Evolutionary conservation across 2,797 vertebrate species (phyloP).

Genomic region (Botia kubotai): DNA sequence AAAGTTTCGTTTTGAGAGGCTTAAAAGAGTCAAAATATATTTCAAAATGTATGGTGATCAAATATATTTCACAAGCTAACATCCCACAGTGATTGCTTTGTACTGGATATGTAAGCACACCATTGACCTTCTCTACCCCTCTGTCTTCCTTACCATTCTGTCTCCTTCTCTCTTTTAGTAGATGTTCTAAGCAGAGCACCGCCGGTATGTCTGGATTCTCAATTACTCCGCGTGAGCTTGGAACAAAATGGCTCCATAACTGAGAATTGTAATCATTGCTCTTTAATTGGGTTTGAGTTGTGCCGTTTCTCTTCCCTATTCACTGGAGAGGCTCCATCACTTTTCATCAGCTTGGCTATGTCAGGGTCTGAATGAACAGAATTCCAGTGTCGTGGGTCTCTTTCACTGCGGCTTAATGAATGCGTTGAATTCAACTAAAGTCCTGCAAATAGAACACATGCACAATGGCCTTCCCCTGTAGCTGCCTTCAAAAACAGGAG

Average conservation of each 20-base stretch:
- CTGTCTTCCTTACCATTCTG: constrained; percentile 9
- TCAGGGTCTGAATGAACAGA: constrained; percentile 68
- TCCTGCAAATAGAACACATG: constrained; percentile 66
- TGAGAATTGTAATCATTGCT: constrained; percentile 66
- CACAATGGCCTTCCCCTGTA: constrained; percentile 70
- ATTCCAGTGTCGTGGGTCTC: constrained; percentile 69
- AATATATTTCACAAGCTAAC: not conserved
- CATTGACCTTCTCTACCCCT: constrained; percentile 6
- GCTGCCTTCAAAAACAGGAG: constrained; percentile 65
- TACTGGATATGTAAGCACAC: not conserved
- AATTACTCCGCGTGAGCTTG: constrained; percentile 41
- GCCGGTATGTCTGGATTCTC: constrained; percentile 51
- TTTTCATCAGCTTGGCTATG: constrained; percentile 68
- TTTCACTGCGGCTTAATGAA: constrained; percentile 74
- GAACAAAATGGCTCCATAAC: constrained; percentile 55
- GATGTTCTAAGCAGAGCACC: constrained; percentile 33
- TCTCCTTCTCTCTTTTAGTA: not conserved
- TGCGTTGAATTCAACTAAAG: constrained; percentile 67
- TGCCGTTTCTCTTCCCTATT: constrained; percentile 70
- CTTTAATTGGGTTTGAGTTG: constrained; percentile 74
- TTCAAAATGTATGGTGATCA: not conserved
- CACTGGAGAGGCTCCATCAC: constrained; percentile 70
- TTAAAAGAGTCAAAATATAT: not conserved
- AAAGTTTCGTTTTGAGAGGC: too few species aligned
- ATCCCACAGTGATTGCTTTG: not conserved